Evolutionary conservation across 1,140 invertebrate species (phyloP).

Genomic region (Conus ventricosus): DNA sequence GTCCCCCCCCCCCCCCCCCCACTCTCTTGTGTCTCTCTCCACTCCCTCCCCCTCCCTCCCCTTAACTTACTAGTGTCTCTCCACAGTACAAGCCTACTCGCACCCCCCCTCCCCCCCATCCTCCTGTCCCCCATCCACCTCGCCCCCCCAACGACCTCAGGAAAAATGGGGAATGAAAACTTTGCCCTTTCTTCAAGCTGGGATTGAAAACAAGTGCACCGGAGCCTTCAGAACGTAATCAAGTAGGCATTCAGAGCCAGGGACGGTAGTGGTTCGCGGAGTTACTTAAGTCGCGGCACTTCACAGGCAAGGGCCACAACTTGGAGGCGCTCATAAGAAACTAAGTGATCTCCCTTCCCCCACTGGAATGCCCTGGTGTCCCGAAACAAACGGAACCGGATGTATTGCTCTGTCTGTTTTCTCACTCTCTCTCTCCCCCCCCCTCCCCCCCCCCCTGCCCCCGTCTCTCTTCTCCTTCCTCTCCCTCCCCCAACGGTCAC

Average conservation of each 20-base stretch:
- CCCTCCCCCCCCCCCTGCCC: too few relatives aligned
- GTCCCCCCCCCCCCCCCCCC: neutral
- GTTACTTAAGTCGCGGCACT: constrained; percentile 8
- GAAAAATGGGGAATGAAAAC: neutral
- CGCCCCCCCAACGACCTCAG: neutral
- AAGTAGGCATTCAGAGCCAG: neutral
- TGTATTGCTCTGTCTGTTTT: neutral
- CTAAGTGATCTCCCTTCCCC: constrained; percentile 21
- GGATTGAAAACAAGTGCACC: constrained; percentile 16
- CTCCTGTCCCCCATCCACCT: neutral
- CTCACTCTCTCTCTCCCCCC: neutral
- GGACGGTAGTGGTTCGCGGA: neutral
- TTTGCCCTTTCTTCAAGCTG: neutral
- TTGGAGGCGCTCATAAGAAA: constrained; percentile 2
- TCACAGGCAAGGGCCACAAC: constrained; percentile 1
- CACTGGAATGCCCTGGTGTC: neutral
- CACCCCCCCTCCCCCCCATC: too few relatives aligned
- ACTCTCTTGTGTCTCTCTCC: constrained; percentile 3
- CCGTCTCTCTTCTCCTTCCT: too few relatives aligned
- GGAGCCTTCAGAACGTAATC: neutral
- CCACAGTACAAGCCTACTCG: neutral
- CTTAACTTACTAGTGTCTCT: too few relatives aligned
- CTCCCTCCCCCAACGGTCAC: too few relatives aligned
- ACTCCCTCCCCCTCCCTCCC: neutral
- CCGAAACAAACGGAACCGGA: too few relatives aligned